phyloP scores from a whole-genome alignment of 2,113 vertebrate genomes.

The Pangasianodon hypophthalmus region DNA sequence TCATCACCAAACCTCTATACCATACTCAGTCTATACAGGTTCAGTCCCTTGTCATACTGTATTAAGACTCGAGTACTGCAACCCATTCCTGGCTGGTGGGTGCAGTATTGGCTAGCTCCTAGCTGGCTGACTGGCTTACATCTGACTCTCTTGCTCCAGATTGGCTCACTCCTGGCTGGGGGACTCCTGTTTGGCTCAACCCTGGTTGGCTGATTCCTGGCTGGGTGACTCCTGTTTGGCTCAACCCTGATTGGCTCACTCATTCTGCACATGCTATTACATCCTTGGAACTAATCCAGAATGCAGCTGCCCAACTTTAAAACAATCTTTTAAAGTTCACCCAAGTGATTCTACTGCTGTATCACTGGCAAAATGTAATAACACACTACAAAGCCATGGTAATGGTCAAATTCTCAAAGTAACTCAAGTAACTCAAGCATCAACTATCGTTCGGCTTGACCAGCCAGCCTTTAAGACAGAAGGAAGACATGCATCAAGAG shows the following conservation, averaged over 20 bases:
- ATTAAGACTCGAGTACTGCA: neutral
- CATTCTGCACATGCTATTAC: neutral
- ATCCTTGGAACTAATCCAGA: neutral
- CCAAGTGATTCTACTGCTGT: neutral
- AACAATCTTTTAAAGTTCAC: neutral
- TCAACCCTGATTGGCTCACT: neutral
- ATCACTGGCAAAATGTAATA: neutral
- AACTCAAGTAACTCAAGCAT: neutral
- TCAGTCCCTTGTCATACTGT: neutral
- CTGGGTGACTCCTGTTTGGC: neutral
- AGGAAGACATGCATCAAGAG: neutral
- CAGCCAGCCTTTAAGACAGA: neutral
- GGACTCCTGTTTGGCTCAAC: neutral
- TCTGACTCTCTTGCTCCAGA: neutral
- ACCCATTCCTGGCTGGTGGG: neutral
- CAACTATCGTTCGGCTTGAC: neutral
- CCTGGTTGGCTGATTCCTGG: neutral
- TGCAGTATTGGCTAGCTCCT: neutral
- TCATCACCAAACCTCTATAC: neutral
- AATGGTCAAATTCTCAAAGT: neutral
- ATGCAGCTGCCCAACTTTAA: neutral
- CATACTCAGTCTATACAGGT: neutral
- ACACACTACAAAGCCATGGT: neutral
- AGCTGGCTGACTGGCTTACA: neutral
- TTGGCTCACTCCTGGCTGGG: neutral